These are phyloP conservation scores for Tetranychus urticae DNA, from an alignment of 1,140 invertebrate species.

Conservation along the genomic window DNA sequence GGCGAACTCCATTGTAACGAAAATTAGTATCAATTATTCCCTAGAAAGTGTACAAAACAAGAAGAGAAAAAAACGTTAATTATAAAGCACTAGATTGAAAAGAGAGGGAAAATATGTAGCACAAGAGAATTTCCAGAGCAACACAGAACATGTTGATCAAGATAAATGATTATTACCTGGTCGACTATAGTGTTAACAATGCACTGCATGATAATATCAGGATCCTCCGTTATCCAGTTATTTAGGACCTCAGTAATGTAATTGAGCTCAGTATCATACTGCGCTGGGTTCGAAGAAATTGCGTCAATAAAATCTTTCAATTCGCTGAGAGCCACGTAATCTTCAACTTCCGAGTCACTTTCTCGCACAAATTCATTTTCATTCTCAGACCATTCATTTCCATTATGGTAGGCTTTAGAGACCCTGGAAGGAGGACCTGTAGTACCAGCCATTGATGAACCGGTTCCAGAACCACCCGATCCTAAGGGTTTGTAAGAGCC, in stretches of 20 bases:
- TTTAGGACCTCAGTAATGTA: constrained; percentile 5
- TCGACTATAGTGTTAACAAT: constrained; percentile 9
- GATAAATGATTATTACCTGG: constrained; percentile 5
- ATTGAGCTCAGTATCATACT: constrained; percentile 1
- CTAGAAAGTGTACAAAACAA: constrained; percentile 17
- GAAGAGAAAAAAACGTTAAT: neutral
- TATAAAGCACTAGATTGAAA: neutral
- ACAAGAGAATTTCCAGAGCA: neutral
- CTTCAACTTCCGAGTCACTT: constrained; percentile 6
- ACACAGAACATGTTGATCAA: neutral
- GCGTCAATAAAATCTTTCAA: constrained; percentile 8
- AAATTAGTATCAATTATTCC: constrained; percentile 37
- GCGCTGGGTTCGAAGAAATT: constrained; percentile 5
- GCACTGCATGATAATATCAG: constrained; percentile 1
- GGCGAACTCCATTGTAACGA: constrained; percentile 35
- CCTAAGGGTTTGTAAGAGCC: neutral
- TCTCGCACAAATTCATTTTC: neutral
- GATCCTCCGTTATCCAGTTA: constrained; percentile 7
- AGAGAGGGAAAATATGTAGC: neutral
- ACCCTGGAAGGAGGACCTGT: neutral
- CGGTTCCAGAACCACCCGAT: neutral
- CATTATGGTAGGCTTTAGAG: neutral
- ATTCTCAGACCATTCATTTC: neutral
- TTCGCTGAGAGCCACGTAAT: constrained; percentile 11
- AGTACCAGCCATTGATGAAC: neutral